Conservation (phyloP, 2,113 vertebrate species). For the Spilogale gracilis region DNA sequence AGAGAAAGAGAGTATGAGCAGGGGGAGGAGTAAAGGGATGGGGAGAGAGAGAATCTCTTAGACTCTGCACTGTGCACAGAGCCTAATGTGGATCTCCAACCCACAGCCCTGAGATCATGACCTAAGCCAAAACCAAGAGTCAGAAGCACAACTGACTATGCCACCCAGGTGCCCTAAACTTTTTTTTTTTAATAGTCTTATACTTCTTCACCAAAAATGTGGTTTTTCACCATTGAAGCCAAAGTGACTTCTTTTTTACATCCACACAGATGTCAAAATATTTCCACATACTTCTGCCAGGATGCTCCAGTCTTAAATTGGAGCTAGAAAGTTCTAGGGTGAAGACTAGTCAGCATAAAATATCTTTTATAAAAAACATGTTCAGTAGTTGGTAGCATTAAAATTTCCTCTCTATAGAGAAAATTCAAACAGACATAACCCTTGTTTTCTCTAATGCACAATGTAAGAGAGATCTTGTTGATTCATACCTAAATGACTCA, state of each 20-base stretch:
- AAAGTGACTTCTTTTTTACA: slow-evolving; percentile 3
- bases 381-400: background rate
- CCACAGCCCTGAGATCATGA: background rate
- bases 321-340: background rate
- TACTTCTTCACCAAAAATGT: slow-evolving; percentile 23
- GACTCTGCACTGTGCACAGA: background rate
- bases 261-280: background rate
- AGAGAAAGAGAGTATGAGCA: background rate
- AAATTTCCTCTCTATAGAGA: background rate
- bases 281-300: background rate
- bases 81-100: background rate
- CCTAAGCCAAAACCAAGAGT: background rate
- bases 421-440: background rate
- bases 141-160: background rate
- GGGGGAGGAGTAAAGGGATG: background rate
- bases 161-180: background rate
- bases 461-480: background rate
- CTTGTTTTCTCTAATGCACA: background rate
- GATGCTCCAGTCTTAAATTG: background rate
- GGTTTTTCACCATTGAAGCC: background rate
- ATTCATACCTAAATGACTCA: background rate
- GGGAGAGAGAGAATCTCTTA: background rate
- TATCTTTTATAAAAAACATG: background rate
- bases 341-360: background rate
- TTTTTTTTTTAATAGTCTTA: background rate